These are phyloP conservation scores for Percopsis omiscomaycus DNA, from an alignment of 2,797 vertebrate species.

Conservation along the genomic window DNA sequence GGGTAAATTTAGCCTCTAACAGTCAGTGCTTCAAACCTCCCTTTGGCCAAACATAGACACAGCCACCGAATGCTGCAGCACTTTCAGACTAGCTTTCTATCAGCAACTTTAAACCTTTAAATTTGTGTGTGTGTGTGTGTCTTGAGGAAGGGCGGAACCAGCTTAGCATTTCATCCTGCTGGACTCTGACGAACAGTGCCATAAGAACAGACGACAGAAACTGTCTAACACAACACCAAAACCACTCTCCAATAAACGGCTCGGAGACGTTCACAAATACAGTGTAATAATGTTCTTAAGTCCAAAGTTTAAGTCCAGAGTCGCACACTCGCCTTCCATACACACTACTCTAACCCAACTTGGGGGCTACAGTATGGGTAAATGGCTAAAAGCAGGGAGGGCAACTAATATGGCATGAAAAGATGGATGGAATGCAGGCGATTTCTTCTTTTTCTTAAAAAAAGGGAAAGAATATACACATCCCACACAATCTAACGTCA, in stretches of 20 bases:
- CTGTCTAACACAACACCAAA: constrained; percentile 53
- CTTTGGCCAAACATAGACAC: constrained; percentile 50
- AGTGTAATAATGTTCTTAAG: constrained; percentile 55
- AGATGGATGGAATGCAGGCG: constrained; percentile 78
- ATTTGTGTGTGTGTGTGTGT: constrained; percentile 23
- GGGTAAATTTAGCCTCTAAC: constrained; percentile 46
- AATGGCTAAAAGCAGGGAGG: constrained; percentile 38
- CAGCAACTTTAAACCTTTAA: constrained; percentile 45
- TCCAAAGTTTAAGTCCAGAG: constrained; percentile 38
- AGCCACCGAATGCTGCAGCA: constrained; percentile 55
- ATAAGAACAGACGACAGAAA: constrained; percentile 56
- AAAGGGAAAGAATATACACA: constrained; percentile 57
- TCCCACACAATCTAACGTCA: constrained; percentile 79
- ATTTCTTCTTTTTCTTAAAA: constrained; percentile 46
- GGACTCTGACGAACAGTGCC: constrained; percentile 52
- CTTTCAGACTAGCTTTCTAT: constrained; percentile 42
- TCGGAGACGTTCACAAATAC: constrained; percentile 71
- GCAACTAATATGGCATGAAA: constrained; percentile 51
- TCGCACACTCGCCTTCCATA: constrained; percentile 33
- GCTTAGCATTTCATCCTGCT: constrained; percentile 48
- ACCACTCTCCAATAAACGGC: constrained; percentile 38
- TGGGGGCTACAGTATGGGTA: constrained; percentile 57
- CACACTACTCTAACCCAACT: constrained; percentile 30
- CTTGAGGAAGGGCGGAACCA: not conserved
- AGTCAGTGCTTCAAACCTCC: constrained; percentile 60